Evolutionary conservation across 2,113 vertebrate genomes (phyloP).

Genomic region (Sturnira hondurensis): DNA sequence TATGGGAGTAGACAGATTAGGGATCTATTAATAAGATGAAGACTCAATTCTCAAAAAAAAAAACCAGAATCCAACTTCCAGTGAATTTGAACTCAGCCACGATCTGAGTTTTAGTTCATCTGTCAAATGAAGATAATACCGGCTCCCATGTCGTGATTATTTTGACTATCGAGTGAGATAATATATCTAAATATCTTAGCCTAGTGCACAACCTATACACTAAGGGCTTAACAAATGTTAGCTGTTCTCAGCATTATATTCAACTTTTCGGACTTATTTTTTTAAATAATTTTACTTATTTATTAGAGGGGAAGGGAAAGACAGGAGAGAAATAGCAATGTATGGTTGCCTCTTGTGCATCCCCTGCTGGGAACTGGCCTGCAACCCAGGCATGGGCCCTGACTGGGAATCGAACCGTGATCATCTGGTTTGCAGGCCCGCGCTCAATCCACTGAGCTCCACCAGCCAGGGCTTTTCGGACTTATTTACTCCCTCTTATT

Average conservation of each 20-base stretch:
- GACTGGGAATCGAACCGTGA: no score
- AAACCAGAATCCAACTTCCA: neutral
- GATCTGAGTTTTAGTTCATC: neutral
- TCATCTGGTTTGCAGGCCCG: no score
- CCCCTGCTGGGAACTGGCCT: no score
- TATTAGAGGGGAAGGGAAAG: no score
- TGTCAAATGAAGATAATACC: neutral
- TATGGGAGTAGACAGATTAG: neutral
- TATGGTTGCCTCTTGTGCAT: no score
- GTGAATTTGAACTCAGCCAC: neutral
- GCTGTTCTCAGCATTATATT: neutral
- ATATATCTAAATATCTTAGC: neutral
- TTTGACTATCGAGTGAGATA: neutral
- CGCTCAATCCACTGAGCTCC: no score
- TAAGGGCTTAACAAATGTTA: neutral
- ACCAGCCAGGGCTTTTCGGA: no score
- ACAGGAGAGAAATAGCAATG: no score
- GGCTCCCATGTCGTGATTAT: neutral
- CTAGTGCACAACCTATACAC: neutral
- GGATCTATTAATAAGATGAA: neutral
- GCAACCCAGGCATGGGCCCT: no score
- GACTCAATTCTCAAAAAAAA: neutral
- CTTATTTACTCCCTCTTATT: neutral
- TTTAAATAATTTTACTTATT: no score
- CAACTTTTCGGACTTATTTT: slow-evolving; percentile 41